These are phyloP conservation scores for Platorchestia sp. DNA, from an alignment of 1,140 invertebrate species.

Conservation along the genomic window DNA sequence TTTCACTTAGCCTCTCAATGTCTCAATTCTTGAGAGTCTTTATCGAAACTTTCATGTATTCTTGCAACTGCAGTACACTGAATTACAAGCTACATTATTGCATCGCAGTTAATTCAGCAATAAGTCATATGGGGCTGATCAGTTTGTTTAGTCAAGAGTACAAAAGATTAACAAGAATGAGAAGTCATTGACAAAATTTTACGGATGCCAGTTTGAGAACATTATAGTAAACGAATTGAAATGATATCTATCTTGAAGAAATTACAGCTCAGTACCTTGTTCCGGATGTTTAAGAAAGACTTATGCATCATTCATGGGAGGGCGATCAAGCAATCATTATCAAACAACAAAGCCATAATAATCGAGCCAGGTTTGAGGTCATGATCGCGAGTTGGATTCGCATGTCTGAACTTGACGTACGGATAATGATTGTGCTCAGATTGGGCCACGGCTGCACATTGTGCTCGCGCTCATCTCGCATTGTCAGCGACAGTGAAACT, in stretches of 20 bases:
- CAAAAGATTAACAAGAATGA: not conserved
- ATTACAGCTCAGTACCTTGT: not conserved
- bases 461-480: not conserved
- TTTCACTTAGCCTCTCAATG: not conserved
- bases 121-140: not conserved
- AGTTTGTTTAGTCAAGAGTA: not conserved
- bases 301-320: not conserved
- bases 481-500: conserved; percentile 6
- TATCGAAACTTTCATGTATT: not conserved
- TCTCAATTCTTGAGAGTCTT: not conserved
- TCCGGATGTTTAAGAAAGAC: not conserved
- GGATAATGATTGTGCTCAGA: not conserved
- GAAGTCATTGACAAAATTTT: not conserved
- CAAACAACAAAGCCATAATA: not conserved
- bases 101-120: not conserved
- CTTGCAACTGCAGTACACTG: not conserved
- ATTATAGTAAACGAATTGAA: not conserved
- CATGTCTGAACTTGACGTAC: not conserved
- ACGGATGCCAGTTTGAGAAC: not conserved
- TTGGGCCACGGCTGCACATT: not conserved
- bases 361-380: not conserved
- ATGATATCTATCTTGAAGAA: not conserved
- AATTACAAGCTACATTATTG: not conserved
- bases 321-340: not conserved
- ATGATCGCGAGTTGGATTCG: not conserved